Conservation (phyloP, 1,140 invertebrate genomes). For the Drosophila mauritiana region DNA sequence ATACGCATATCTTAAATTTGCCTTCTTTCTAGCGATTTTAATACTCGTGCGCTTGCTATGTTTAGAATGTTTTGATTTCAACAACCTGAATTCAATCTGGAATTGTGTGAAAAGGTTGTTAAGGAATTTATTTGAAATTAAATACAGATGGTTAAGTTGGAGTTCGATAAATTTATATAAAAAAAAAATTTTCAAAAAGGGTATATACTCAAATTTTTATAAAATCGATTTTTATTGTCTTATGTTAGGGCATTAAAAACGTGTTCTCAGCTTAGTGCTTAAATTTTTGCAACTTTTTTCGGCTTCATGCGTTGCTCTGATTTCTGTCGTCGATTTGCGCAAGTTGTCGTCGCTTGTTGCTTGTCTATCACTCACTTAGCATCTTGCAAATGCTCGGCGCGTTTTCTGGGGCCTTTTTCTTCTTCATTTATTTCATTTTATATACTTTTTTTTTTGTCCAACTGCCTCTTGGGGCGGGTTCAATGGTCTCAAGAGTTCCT, state of each 20-base stretch:
- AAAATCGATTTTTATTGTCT: too few species aligned
- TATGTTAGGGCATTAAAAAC: slow-evolving; percentile 7
- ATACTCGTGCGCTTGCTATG: background rate
- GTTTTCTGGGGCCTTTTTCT: slow-evolving; percentile 40
- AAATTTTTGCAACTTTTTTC: slow-evolving; percentile 14
- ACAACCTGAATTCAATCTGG: too few species aligned
- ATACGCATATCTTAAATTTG: slow-evolving; percentile 28
- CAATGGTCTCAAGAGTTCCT: slow-evolving; percentile 50
- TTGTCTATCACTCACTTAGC: slow-evolving; percentile 67
- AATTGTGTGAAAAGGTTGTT: background rate
- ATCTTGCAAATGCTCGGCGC: slow-evolving; percentile 52
- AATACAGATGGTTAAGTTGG: background rate
- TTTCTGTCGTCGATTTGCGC: slow-evolving; percentile 61
- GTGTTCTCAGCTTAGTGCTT: too few species aligned
- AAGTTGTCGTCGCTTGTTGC: slow-evolving; percentile 54
- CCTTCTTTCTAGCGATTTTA: background rate
- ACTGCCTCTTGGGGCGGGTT: slow-evolving; percentile 46
- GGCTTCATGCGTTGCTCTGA: slow-evolving; percentile 24
- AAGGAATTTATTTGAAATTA: background rate
- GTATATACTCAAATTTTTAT: background rate
- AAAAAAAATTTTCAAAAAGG: background rate
- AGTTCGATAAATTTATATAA: too few species aligned
- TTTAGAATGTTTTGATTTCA: too few species aligned
- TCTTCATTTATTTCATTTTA: slow-evolving; percentile 5
- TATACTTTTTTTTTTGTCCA: slow-evolving; percentile 12